Conservation (phyloP, 2,113 vertebrate genomes). For the Atrichornis clamosus region DNA sequence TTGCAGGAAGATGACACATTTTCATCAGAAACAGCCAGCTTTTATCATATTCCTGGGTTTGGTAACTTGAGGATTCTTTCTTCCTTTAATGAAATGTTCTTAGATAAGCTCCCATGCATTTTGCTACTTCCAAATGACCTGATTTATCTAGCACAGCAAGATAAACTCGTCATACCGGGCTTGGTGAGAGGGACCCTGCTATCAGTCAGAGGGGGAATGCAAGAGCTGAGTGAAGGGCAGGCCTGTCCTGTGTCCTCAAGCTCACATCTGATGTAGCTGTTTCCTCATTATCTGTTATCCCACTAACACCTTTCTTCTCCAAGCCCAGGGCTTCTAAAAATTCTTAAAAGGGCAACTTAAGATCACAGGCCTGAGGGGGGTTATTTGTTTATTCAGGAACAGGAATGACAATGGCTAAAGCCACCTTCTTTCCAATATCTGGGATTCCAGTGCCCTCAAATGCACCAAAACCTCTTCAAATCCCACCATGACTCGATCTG, state of each 20-base stretch:
- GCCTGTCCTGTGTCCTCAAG: neutral
- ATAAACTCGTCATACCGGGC: neutral
- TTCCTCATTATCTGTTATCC: neutral
- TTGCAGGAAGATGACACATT: neutral
- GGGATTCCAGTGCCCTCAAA: neutral
- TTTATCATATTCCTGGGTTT: neutral
- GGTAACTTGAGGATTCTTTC: neutral
- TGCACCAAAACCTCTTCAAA: neutral
- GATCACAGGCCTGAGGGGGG: accelerated
- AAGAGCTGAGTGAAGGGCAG: neutral
- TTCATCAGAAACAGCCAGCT: neutral
- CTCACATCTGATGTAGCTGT: neutral
- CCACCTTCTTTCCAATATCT: neutral
- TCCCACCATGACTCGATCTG: neutral
- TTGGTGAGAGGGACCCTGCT: neutral
- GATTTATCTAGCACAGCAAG: neutral
- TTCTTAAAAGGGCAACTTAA: neutral
- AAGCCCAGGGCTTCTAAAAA: neutral
- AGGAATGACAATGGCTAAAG: neutral
- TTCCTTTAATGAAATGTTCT: neutral
- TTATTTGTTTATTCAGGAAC: neutral
- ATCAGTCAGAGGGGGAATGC: neutral
- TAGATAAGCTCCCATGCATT: neutral
- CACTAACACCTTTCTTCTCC: neutral
- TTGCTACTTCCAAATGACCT: neutral